These are phyloP conservation scores for Ochotona princeps DNA, from an alignment of 2,113 vertebrate genomes.

Conservation along the genomic window DNA sequence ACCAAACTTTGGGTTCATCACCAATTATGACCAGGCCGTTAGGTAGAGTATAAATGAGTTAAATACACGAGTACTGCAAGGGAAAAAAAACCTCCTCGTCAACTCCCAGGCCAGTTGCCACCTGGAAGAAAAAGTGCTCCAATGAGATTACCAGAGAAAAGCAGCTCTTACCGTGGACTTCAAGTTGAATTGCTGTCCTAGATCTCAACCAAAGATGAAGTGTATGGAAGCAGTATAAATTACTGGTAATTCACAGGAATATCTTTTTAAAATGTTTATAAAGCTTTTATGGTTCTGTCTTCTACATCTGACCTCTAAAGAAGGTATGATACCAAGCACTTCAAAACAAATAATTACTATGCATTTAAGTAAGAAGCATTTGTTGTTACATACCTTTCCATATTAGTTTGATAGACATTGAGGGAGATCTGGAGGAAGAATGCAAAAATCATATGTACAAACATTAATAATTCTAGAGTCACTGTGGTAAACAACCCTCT, in stretches of 20 bases:
- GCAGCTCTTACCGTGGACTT: neutral
- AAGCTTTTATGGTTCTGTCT: neutral
- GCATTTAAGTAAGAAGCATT: neutral
- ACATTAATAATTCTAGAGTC: neutral
- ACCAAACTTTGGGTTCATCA: constrained; percentile 8
- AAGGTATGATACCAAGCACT: neutral
- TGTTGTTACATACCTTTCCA: neutral
- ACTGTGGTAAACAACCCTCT: neutral
- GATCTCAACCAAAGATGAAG: neutral
- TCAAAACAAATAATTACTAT: neutral
- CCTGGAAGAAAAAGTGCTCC: neutral
- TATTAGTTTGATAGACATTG: neutral
- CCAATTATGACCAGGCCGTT: neutral
- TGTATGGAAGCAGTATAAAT: neutral
- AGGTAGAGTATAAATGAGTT: neutral
- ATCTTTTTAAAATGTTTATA: neutral
- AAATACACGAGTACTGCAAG: neutral
- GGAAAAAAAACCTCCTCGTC: neutral
- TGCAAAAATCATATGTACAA: neutral
- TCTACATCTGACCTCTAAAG: neutral
- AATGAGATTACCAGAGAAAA: neutral
- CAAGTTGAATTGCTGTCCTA: neutral
- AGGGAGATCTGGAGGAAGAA: neutral
- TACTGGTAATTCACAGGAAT: neutral
- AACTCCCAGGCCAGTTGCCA: neutral